Evolutionary conservation across 2,888 invertebrate genomes (phyloP).

Genomic region (Drosophila rubida): DNA sequence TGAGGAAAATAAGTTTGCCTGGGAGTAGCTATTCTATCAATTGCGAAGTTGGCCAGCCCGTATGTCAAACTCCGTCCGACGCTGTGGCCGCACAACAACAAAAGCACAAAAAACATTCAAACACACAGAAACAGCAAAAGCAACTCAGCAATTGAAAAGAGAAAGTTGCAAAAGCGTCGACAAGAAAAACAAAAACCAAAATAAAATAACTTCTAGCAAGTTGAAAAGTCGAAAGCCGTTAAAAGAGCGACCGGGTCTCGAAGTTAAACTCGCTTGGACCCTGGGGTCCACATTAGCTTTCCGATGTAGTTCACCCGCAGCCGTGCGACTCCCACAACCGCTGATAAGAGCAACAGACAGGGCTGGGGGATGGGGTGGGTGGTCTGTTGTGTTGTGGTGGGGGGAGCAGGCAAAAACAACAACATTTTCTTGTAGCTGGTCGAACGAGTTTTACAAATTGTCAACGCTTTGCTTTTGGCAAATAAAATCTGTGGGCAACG

Average conservation of each 20-base stretch:
- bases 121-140: conserved; percentile 28
- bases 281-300: conserved; percentile 13
- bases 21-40: conserved; percentile 6
- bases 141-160: conserved; percentile 70
- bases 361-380: conserved; percentile 28
- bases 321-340: conserved; percentile 28
- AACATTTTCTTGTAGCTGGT: conserved; percentile 56
- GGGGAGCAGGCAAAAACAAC: conserved; percentile 19
- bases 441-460: conserved; percentile 77
- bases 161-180: conserved; percentile 68
- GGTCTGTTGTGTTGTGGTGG: neutral
- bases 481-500: conserved; percentile 64
- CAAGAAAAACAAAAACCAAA: conserved; percentile 6
- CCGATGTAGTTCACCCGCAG: conserved; percentile 22
- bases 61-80: conserved; percentile 31
- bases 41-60: conserved; percentile 36
- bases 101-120: conserved; percentile 16
- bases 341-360: conserved; percentile 34
- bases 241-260: conserved; percentile 30
- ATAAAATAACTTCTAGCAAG: conserved; percentile 63
- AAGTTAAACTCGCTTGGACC: neutral
- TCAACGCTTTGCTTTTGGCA: conserved; percentile 74
- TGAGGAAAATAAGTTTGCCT: conserved; percentile 2
- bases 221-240: conserved; percentile 67
- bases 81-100: conserved; percentile 7